Base-by-base conservation (phyloP, 2,797 vertebrate species). In the Muscicapa comitata region DNA sequence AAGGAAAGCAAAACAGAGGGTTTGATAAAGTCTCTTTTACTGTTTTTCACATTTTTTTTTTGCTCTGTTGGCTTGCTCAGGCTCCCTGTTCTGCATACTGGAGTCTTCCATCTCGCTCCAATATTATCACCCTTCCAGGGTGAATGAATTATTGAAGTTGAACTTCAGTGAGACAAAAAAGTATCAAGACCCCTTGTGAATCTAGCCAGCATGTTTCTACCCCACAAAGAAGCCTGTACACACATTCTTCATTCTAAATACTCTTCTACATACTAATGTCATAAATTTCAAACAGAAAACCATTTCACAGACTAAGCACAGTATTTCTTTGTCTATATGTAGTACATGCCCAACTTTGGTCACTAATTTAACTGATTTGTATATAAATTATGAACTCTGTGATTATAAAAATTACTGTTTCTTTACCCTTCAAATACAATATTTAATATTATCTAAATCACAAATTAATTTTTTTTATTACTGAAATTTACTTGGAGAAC, bases 281-380 rank as follows among this genome's bases (percentile, higher is more conserved):
- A 38, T 61, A n/a, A 24, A 51, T 67, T 81, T 78, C 28, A 75
- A 82, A 84, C 28, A 78, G 57, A 63, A 82, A 75, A 59, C 40
- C 1, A n/a, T 55, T 92, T 86, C 62, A 76, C 33, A 80, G 40
- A 68, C 19, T 38, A 66, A 90, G 33, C 29, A n/a, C 14, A 71
- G 29, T 55, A 67, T 38, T 66, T 84, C 28, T 62, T 45, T 9
- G 21, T 33, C 37, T 45, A 26, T 17, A 55, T 45, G 37, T 4
- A 51, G 28, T 6, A 35, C 4, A 17, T 7, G 7, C 50, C 54
- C 43, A 73, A 35, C 31, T 84, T 48, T 29, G 25, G 65, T 42
- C 28, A 54, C 28, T 55, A 26, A 47, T 77, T 37, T 55, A 33
- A 58, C 20, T 55, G 10, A 47, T 77, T 19, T 40, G 16, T 42